phyloP scores from a whole-genome alignment of 2,113 vertebrate species.

The Acinonyx jubatus region DNA sequence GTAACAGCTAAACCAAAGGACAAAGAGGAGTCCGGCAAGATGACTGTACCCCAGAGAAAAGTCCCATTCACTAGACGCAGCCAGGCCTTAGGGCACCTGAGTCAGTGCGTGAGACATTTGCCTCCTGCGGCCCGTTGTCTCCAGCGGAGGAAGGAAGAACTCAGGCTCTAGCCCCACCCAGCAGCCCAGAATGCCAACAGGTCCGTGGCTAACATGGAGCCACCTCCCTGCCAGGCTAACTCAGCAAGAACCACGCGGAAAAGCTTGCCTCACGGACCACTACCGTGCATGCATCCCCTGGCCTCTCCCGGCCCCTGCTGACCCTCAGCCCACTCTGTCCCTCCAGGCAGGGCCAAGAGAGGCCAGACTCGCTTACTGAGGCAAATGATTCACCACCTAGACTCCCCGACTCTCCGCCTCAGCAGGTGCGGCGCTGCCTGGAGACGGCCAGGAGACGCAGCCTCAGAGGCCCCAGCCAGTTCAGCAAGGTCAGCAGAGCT shows the following conservation, averaged over 20 bases:
- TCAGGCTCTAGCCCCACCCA: background rate
- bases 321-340: background rate
- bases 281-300: background rate
- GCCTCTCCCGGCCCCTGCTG: background rate
- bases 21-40: background rate
- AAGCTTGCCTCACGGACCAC: background rate
- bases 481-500: conserved; percentile 22
- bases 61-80: background rate
- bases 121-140: background rate
- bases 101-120: background rate
- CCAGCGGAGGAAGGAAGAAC: background rate
- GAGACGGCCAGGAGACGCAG: background rate
- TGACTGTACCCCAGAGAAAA: background rate
- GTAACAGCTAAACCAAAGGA: background rate
- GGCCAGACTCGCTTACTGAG: conserved; percentile 57
- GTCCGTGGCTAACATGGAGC: background rate
- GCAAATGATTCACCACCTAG: conserved; percentile 65
- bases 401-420: background rate
- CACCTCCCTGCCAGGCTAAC: background rate
- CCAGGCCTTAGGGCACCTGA: background rate
- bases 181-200: background rate
- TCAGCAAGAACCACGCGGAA: background rate
- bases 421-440: conserved; percentile 29
- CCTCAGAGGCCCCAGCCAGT: background rate
- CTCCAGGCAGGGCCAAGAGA: conserved; percentile 32